Conservation (phyloP, 2,888 invertebrate species). For the Sabatieria punctata region DNA sequence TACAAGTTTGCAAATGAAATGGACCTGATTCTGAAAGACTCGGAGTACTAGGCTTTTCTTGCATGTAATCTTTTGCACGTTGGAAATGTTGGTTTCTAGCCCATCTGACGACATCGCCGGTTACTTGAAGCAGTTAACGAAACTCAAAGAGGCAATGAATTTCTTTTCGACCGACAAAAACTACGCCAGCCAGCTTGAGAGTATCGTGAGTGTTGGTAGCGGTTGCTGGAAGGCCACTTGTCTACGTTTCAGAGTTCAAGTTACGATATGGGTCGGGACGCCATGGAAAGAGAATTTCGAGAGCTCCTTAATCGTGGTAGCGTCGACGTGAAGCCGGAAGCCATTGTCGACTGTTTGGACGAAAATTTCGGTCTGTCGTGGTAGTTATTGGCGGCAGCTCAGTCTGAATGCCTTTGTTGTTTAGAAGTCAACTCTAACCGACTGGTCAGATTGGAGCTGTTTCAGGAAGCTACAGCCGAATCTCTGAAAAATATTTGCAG, state of each 20-base stretch:
- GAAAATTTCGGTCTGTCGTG: too few relatives aligned
- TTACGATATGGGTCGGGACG: slow-evolving; percentile 64
- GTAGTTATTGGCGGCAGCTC: too few relatives aligned
- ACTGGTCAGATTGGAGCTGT: too few relatives aligned
- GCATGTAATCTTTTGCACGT: slow-evolving; percentile 19
- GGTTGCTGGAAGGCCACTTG: too few relatives aligned
- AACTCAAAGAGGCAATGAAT: slow-evolving; percentile 63
- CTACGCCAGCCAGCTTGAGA: slow-evolving; percentile 77
- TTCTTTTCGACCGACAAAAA: slow-evolving; percentile 84
- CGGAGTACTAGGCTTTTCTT: slow-evolving; percentile 7
- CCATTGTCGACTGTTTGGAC: too few relatives aligned
- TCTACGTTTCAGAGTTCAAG: slow-evolving; percentile 46
- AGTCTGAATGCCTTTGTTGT: too few relatives aligned
- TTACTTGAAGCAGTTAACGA: slow-evolving; percentile 56
- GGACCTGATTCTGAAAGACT: slow-evolving; percentile 51
- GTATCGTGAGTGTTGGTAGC: slow-evolving; percentile 75
- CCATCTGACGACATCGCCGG: slow-evolving; percentile 40
- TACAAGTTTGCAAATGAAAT: slow-evolving; percentile 86
- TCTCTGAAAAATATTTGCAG: too few relatives aligned
- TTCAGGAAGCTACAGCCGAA: too few relatives aligned
- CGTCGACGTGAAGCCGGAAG: too few relatives aligned
- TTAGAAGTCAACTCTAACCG: too few relatives aligned
- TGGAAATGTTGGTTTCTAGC: slow-evolving; percentile 17
- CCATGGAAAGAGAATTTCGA: slow-evolving; percentile 70
- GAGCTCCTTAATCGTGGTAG: slow-evolving; percentile 47